Evolutionary conservation across 2,797 vertebrate genomes (phyloP), one percentile per base, ranked within the genome.

Genomic region (Hypotaenidia philippensis): DNA sequence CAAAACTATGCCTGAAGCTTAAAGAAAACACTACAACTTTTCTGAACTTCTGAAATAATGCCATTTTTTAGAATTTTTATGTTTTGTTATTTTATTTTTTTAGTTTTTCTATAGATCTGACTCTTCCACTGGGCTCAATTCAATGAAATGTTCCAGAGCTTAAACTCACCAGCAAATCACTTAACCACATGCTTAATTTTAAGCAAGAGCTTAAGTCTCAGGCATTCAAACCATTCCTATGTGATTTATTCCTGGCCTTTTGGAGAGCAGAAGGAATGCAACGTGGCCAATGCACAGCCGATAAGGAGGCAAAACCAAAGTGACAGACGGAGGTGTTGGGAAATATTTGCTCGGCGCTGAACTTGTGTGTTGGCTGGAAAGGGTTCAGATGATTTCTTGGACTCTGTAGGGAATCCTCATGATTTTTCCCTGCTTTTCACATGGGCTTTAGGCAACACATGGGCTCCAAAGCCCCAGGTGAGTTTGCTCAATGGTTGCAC

Each of bases 201-300:
- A 92, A 81, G 87, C 80, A 66, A 52, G 56, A 87, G 55, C 63
- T 84, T 94, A 96, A 94, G 56, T 86, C 83, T 40, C 77, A 89
- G 91, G 94, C 93, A 95, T 93, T 75, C 68, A 34, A 93, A 89
- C 60, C 80, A 84, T 94, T 88, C 2, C 0, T 2, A 32, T 57
- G 70, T 83, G 89, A 82, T 94, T 94, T 96, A 91, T 94, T 91
- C 86, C 75, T 87, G 86, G 91, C 90, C 64, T 91, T 93, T 59
- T 44, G 83, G 77, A 92, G 83, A 83, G 70, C 74, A 84, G 60
- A 26, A 93, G 81, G 91, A 96, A 96, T 95, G 90, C 41, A 82
- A 61, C 3, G 7, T 32, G 60, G 71, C 68, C 90, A 89, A 87
- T 75, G 60, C 85, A 49, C 32, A 66, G 61, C 49, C 1, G 89